Base-by-base conservation (phyloP, 2,113 vertebrate genomes). In the Brachyhypopomus occidentalis region DNA sequence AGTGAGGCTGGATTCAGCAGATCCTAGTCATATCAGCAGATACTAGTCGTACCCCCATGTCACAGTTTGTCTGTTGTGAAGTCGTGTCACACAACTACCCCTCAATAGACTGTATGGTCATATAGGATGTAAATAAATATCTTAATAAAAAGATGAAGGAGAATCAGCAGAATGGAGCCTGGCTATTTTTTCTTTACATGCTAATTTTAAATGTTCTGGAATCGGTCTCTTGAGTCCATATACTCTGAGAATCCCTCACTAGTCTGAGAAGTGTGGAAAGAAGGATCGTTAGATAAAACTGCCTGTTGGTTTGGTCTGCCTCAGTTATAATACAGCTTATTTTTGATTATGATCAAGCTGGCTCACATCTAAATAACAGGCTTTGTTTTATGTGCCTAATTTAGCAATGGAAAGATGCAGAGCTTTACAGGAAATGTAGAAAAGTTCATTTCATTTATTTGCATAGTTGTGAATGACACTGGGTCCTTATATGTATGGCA, bases 51-150 rank as follows among this genome's bases (percentile, higher is more conserved):
- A 41, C 77, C 85, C 38, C 85, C 88, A 83, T 88, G 76, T 88
- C 89, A 75, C 84, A 66, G 11, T 73, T 82, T 84, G 62, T 89
- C 85, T 90, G 85, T 85, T 89, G 88, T 90, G 76, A 72, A 79
- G 80, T 82, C 87, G 9, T 41, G 41, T 74, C 73, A 80, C 79
- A 60, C 66, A 58, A 11, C 9, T 45, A 56, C 64, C 45, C 16
- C 30, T 45, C 48, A 82, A 71, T 83, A 85, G 77, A 86, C 81
- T 90, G 89, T 87, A 84, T 85, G 87, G 90, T 83, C 36, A 77
- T 85, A 74, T 85, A 78, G 87, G 87, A 87, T 94, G 91, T 93
- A 93, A 93, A 93, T 92, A 92, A 91, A 90, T 72, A 83, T 89
- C 63, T 69, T 83, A 83, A 80, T 85, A 81, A 83, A 91, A 74